Evolutionary conservation across 2,113 vertebrate genomes (phyloP), one percentile per base, ranked within the genome.

Genomic region (Scomber scombrus): DNA sequence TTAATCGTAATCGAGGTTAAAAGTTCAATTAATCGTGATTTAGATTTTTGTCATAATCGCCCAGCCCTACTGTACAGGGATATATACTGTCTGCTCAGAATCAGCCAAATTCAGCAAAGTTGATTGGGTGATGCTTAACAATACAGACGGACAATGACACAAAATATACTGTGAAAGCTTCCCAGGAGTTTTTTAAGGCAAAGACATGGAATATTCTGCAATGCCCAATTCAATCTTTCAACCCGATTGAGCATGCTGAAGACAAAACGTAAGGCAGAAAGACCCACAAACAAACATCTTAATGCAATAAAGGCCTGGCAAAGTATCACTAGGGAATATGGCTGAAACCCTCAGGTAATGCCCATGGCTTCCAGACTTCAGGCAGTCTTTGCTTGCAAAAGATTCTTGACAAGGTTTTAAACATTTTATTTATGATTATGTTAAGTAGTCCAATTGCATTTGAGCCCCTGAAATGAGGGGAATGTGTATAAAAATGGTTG

Each of bases 171-270:
- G 34, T 40, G 34, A 63, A 68, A 52, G 45, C 40, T 68, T 57
- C 50, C 19, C 12, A 69, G 10, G 56, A 45, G 19, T 56, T 40
- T 57, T 21, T 55, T 1, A 45, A 65, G 7, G 46, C 54, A 54
- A 69, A 74, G 15, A 21, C 51, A 23, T 77, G 8, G 11, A 65
- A 58, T 69, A n/a, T 70, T 60, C 40, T 65, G 14, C 1, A 70
- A 40, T 64, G 64, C 54, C 1, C 26, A 1, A 58, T 26, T 18
- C 64, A 55, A 4, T 81, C 26, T 16, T 15, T 69, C 1, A 70
- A 64, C 1, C 19, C 11, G 1, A 62, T 55, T 2, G 3, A 67
- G 55, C 31, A 60, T 67, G 11, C 34, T 75, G 23, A 77, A 75
- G 56, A 26, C 45, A 60, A 60, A 49, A 34, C 54, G 8, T 2